Conservation (phyloP, 2,113 vertebrate genomes). For the Ophthalmolycus amberensis region DNA sequence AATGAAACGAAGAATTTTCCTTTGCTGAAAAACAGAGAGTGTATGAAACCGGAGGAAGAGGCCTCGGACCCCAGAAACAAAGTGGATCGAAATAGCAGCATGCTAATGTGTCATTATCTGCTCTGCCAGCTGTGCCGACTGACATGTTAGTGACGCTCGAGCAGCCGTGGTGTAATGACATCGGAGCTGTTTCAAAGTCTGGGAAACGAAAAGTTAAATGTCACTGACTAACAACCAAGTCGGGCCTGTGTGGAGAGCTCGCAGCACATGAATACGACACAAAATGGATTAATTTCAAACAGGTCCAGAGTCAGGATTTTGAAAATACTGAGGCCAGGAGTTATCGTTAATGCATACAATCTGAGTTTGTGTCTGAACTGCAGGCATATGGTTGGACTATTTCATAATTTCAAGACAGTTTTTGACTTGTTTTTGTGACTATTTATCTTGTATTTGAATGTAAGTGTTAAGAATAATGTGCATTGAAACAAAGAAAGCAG, state of each 20-base stretch:
- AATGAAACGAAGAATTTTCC: neutral
- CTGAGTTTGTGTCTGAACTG: neutral
- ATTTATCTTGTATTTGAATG: neutral
- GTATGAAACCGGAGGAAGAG: neutral
- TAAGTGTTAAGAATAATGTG: too few relatives aligned
- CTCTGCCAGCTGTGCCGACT: slow-evolving; percentile 49
- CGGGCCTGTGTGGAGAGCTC: neutral
- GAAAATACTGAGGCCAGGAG: neutral
- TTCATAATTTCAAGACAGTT: neutral
- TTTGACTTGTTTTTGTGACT: neutral
- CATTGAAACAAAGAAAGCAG: neutral
- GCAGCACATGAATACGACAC: neutral
- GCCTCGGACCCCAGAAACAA: slow-evolving; percentile 52
- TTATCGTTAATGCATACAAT: neutral
- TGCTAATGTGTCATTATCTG: slow-evolving; percentile 55
- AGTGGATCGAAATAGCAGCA: slow-evolving; percentile 67
- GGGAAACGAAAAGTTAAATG: slow-evolving; percentile 52
- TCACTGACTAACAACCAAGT: slow-evolving; percentile 17
- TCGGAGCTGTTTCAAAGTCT: slow-evolving; percentile 45
- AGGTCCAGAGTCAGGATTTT: neutral
- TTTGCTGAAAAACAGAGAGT: neutral
- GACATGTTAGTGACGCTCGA: slow-evolving; percentile 46
- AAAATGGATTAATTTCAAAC: neutral
- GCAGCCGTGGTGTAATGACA: slow-evolving; percentile 50
- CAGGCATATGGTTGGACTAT: too few relatives aligned